Percentiles rank a stretch among this genome's conserved stretches.
Conservation (phyloP, 2,797 vertebrate genomes). For the Botia kubotai region DNA sequence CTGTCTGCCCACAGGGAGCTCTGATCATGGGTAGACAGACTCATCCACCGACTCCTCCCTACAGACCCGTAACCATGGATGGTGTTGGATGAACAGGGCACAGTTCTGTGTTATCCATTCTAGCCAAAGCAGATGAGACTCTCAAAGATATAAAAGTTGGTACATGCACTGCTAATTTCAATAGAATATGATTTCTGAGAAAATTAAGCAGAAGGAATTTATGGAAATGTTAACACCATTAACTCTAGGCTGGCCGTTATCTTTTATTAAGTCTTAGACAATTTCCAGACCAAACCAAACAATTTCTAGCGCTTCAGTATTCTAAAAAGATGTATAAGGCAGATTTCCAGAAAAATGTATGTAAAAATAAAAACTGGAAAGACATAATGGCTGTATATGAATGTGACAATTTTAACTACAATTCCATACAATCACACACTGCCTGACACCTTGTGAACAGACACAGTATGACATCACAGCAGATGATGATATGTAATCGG, state of each 20-base stretch:
- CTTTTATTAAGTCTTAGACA: background rate
- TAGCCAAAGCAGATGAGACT: background rate
- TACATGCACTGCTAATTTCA: background rate
- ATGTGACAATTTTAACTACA: background rate
- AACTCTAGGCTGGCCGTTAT: background rate
- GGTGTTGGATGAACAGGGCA: slow-evolving; percentile 24
- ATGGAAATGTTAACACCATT: background rate
- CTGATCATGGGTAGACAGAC: slow-evolving; percentile 73
- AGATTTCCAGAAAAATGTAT: background rate
- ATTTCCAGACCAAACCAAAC: background rate
- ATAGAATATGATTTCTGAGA: background rate
- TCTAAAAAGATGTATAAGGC: background rate
- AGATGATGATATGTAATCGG: slow-evolving; percentile 32
- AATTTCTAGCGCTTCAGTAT: background rate
- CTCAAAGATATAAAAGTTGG: background rate
- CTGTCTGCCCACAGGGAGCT: slow-evolving; percentile 67
- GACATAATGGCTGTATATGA: background rate
- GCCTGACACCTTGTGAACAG: slow-evolving; percentile 41
- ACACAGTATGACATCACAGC: slow-evolving; percentile 36
- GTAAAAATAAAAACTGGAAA: background rate
- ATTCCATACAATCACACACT: slow-evolving; percentile 12
- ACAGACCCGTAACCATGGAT: slow-evolving; percentile 75
- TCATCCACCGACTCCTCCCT: slow-evolving; percentile 62
- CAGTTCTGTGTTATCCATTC: slow-evolving; percentile 4
- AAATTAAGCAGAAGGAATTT: background rate